Base-by-base conservation (phyloP, 2,113 vertebrate genomes). In the Eurypyga helias region DNA sequence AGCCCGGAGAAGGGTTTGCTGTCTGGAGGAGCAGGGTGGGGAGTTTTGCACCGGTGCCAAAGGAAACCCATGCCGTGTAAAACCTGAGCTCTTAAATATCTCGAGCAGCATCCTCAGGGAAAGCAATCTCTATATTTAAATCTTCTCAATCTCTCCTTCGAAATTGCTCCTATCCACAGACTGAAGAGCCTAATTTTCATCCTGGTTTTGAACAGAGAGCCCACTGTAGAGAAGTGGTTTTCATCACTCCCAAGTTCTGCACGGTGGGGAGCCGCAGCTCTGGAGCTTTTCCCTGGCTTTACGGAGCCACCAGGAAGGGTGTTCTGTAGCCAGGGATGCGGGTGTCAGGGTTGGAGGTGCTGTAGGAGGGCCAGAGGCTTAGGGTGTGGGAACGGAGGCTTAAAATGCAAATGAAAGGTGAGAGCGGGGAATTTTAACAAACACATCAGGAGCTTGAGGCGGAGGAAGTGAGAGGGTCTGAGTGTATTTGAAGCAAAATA, bases 1-100 rank as follows among this genome's bases (percentile, higher is more conserved):
- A 92, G 62, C 58, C 75, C 76, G 66, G 15, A 36, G 67, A 62
- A 88, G 46, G 67, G 46, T 54, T 69, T 83, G 79, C 57, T 84
- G 77, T n/a, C 51, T 91, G 84, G 60, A 71, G 87, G 54, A 84
- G 60, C 11, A 4, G 69, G n/a, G 38, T 3, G n/a, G 57, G 72
- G 87, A 80, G 41, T 46, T 87, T 87, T 83, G 73, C 45, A 10
- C 60, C 0, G 0, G 13, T 76, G 81, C 83, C 79, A 55, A 38
- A 95, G 95, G 86, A 95, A 92, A 94, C 88, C 71, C 75, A 43
- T 3, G 20, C 86, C 1, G 2, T 75, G 70, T 58, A 92, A 90
- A 95, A 87, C 66, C 83, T 77, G 81, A 92, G 81, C 78, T 94
- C 84, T 96, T 90, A 95, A 95, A 76, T 89, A 93, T 91, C 83